Evolutionary conservation across 2,797 vertebrate species (phyloP), one percentile per base, ranked within the genome.

Genomic region (Ceyx erithaca): DNA sequence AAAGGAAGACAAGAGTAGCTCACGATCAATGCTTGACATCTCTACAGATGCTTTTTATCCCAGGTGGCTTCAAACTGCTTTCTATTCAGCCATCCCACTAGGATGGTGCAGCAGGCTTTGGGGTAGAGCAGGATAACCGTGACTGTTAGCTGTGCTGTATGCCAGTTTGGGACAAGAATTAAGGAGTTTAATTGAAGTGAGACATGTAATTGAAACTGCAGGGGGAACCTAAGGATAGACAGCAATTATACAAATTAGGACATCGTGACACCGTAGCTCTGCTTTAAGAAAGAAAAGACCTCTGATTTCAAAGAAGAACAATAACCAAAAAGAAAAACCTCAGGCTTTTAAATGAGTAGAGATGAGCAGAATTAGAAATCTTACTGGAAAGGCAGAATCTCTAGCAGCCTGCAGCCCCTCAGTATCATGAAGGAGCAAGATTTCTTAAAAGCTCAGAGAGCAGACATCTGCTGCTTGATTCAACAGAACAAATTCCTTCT

Each of bases 151-250:
- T 1, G 4, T 69, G 35, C 30, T 71, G 25, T 41, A 37, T 70
- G 84, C 43, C 61, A 69, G 87, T 87, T 49, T 95, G 68, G 92
- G 85, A 90, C 58, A 64, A 86, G 87, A 93, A 92, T 81, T 72
- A 92, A 80, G 43, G 77, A 67, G 45, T 87, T 92, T 94, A 96
- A 87, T 85, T 95, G 81, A 89, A 94, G 66, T 46, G 46, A 95
- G 46, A 92, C 9, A 0, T 89, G 69, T 94, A 94, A 95, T 87
- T 94, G 94, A 90, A 95, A 96, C 86, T 93, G 94, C 84, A 92
- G 94, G 93, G 81, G 86, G 89, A 94, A 93, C 81, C 94, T 93
- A 11, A 87, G 70, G 79, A 83, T 76, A 93, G 68, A 77, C 59
- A 78, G 76, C 77, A 93, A 85, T 95, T 92, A 87, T 33, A 90